A percentile compares a stretch with the other conserved stretches of the same genome.
phyloP scores from a whole-genome alignment of 1,140 invertebrate species.

The Drosophila hydei region DNA sequence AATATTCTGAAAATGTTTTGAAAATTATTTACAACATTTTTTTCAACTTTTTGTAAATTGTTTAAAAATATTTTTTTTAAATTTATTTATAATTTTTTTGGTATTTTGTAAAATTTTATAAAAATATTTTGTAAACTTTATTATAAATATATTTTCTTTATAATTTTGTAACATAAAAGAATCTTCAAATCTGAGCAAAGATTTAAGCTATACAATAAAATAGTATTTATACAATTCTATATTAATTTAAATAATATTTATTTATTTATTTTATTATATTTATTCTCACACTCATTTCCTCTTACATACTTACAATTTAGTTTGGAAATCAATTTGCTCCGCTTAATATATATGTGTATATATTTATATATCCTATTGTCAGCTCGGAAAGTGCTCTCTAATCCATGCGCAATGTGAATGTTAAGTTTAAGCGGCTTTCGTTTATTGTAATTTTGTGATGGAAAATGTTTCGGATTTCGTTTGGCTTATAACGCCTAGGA shows the following conservation, averaged over 20 bases:
- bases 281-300: background rate
- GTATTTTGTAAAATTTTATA: too few relatives aligned
- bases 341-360: background rate
- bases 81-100: too few relatives aligned
- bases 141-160: too few relatives aligned
- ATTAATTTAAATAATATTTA: background rate
- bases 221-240: too few relatives aligned
- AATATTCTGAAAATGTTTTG: too few relatives aligned
- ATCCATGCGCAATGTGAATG: slow-evolving; percentile 8
- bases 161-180: too few relatives aligned
- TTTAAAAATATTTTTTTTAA: too few relatives aligned
- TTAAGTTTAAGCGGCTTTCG: slow-evolving; percentile 35
- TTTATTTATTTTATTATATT: background rate
- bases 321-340: slow-evolving; percentile 10
- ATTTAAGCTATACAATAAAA: too few relatives aligned
- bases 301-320: slow-evolving; percentile 17
- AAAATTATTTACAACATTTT: too few relatives aligned
- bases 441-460: slow-evolving; percentile 20
- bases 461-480: slow-evolving; percentile 42
- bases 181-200: too few relatives aligned
- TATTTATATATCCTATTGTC: slow-evolving; percentile 12
- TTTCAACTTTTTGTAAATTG: too few relatives aligned
- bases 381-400: slow-evolving; percentile 13
- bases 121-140: too few relatives aligned
- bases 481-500: slow-evolving; percentile 30